Percentiles rank a stretch among this genome's conserved stretches.
phyloP scores from a whole-genome alignment of 2,113 vertebrate genomes.

The Salvelinus sp. region DNA sequence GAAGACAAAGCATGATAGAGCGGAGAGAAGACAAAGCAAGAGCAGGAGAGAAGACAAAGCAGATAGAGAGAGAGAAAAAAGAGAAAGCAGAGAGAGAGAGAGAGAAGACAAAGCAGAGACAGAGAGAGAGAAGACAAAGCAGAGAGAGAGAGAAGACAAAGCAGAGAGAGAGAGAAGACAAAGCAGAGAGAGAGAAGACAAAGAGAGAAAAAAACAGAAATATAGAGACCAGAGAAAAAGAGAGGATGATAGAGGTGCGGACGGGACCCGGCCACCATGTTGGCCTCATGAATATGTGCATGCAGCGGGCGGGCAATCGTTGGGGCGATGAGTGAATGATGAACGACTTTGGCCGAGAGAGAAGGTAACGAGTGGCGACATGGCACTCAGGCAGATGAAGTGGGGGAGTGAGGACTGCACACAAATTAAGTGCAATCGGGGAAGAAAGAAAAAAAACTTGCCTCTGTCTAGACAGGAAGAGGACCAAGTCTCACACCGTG shows the following conservation, averaged over 20 bases:
- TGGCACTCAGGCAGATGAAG: slow-evolving; percentile 34
- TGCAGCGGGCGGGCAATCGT: slow-evolving; percentile 19
- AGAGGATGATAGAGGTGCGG: slow-evolving; percentile 26
- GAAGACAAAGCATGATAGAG: slow-evolving; percentile 19
- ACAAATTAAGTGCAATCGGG: slow-evolving; percentile 31
- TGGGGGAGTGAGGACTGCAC: slow-evolving; percentile 25
- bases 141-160: background rate
- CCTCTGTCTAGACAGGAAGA: slow-evolving; percentile 20
- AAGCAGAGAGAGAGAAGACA: too few relatives aligned
- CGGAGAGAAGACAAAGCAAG: background rate
- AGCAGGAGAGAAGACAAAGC: too few relatives aligned
- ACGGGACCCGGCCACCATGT: slow-evolving; percentile 15
- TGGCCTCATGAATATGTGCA: slow-evolving; percentile 53
- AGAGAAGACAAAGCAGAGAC: slow-evolving; percentile 11
- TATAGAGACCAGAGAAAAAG: slow-evolving; percentile 16
- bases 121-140: background rate
- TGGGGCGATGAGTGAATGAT: slow-evolving; percentile 31
- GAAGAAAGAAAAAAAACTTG: background rate
- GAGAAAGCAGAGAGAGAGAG: background rate
- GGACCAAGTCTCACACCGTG: background rate
- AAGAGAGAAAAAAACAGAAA: too few relatives aligned
- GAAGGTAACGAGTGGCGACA: slow-evolving; percentile 40
- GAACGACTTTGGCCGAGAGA: slow-evolving; percentile 22
- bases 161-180: slow-evolving; percentile 7
- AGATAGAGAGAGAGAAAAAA: background rate